Conservation (phyloP, 1,140 invertebrate species). For the Schlechtendalia chinensis region DNA sequence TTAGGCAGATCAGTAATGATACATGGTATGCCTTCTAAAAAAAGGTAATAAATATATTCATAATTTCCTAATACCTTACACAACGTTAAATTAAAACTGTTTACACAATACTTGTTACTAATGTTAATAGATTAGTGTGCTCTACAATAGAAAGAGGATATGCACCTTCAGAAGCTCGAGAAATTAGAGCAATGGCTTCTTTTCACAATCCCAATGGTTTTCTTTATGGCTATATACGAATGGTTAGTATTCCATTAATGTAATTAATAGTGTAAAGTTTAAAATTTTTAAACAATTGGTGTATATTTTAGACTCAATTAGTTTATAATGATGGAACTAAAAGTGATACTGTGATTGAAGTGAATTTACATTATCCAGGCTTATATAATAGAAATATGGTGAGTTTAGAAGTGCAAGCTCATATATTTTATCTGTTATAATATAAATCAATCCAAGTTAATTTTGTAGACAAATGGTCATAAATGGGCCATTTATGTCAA, state of each 20-base stretch:
- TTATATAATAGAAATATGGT: constrained; percentile 77
- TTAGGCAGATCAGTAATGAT: constrained; percentile 86
- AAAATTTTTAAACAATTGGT: constrained; percentile 22
- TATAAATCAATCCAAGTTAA: neutral
- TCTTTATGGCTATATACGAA: constrained; percentile 81
- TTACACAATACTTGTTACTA: neutral
- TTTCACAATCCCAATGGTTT: constrained; percentile 87
- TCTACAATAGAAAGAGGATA: constrained; percentile 82
- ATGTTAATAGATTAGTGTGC: constrained; percentile 73
- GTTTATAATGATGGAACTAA: constrained; percentile 80
- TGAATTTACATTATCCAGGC: constrained; percentile 81
- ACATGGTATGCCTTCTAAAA: constrained; percentile 67
- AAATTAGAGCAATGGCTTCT: constrained; percentile 83
- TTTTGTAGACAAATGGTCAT: constrained; percentile 72
- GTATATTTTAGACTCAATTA: constrained; percentile 67
- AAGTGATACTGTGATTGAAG: constrained; percentile 86
- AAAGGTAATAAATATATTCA: constrained; percentile 55
- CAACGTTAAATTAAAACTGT: too few relatives aligned
- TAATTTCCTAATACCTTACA: neutral
- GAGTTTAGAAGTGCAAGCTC: constrained; percentile 55
- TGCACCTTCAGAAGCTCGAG: constrained; percentile 76
- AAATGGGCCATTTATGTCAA: constrained; percentile 92
- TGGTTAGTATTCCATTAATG: constrained; percentile 61
- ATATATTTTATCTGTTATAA: neutral
- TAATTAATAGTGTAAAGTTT: constrained; percentile 27